A percentile compares a stretch with the other conserved stretches of the same genome.
phyloP scores from a whole-genome alignment of 2,797 vertebrate species.

The Sarcoramphus papa region DNA sequence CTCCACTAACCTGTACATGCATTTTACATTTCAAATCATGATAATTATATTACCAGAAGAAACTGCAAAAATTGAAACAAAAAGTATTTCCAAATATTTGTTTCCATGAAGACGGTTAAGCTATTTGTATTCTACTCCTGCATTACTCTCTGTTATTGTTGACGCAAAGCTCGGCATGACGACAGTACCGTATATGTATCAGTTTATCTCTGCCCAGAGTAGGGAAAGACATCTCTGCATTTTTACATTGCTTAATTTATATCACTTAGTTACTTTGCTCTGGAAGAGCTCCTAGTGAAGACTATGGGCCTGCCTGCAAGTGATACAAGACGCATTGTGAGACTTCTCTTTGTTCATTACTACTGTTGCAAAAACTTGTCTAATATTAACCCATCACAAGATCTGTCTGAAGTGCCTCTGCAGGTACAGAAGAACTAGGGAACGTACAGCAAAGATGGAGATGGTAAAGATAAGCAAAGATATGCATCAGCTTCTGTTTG shows the following conservation, averaged over 20 bases:
- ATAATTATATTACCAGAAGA: background rate
- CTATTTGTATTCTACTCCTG: background rate
- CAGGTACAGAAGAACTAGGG: background rate
- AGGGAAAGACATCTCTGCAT: background rate
- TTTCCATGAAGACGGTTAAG: background rate
- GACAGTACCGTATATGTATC: background rate
- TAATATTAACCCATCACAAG: background rate
- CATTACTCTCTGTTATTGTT: background rate
- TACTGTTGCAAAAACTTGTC: background rate
- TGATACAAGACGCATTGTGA: background rate
- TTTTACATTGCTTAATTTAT: background rate
- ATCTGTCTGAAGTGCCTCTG: background rate
- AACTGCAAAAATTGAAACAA: background rate
- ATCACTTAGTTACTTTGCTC: background rate
- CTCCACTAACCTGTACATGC: background rate
- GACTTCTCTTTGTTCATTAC: background rate
- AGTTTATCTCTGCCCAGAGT: background rate
- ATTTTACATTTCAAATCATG: background rate
- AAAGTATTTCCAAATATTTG: background rate
- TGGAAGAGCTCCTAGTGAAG: background rate
- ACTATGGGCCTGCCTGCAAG: background rate
- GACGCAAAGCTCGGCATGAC: background rate
- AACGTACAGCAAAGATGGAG: background rate
- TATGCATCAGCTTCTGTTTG: background rate
- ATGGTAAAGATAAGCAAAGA: background rate